A percentile compares a stretch with the other conserved stretches of the same genome.
Conservation (phyloP, 1,140 invertebrate genomes). For the Tetramorium alpestre region DNA sequence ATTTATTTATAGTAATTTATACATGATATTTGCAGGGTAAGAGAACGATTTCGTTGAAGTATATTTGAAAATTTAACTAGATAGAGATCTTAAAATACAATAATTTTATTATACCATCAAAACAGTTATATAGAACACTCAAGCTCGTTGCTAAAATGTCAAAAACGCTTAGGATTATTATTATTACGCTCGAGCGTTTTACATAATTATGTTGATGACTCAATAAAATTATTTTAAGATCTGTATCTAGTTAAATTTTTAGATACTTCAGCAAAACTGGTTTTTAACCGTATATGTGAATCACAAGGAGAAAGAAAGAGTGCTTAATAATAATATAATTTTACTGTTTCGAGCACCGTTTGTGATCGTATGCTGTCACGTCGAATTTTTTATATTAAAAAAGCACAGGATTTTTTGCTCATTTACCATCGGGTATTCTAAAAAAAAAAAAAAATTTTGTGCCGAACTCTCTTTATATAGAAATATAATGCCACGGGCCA, state of each 20-base stretch:
- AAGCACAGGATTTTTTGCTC: conserved; percentile 4
- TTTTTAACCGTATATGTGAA: not conserved
- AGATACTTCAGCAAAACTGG: too few species aligned
- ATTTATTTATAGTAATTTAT: conserved; percentile 9
- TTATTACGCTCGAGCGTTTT: too few species aligned
- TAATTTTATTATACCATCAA: too few species aligned
- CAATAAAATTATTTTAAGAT: too few species aligned
- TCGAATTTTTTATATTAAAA: conserved; percentile 27
- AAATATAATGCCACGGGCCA: conserved; percentile 49
- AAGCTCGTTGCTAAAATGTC: too few species aligned
- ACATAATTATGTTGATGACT: too few species aligned
- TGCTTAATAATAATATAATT: not conserved
- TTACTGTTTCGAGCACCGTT: not conserved
- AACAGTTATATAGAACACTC: too few species aligned
- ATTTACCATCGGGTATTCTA: conserved; percentile 17
- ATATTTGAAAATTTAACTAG: not conserved
- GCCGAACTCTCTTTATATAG: conserved; percentile 35
- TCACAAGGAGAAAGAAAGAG: not conserved
- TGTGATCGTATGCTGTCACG: not conserved
- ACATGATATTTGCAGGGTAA: not conserved
- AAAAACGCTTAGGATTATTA: too few species aligned
- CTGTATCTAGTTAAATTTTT: too few species aligned
- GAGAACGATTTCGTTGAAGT: not conserved
- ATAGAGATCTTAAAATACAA: not conserved
- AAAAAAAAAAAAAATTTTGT: conserved; percentile 19